Evolutionary conservation across 2,797 vertebrate species (phyloP), one percentile per base, ranked within the genome.

Genomic region (Crax fasciolata): DNA sequence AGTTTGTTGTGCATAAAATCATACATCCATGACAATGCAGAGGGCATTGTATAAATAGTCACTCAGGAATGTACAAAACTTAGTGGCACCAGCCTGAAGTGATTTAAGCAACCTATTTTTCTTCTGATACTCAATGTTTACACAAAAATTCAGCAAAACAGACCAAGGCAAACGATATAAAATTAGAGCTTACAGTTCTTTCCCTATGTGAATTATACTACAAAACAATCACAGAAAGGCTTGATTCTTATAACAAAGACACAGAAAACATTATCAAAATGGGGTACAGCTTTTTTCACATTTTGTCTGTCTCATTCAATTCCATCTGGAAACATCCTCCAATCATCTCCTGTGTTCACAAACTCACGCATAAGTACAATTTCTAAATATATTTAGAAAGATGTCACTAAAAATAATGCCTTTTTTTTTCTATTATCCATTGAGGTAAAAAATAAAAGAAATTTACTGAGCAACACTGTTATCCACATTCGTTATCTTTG

Each of bases 121-220:
- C 44, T 77, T 86, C 73, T 55, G 28, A 84, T 70, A 20, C 15
- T 58, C 25, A 24, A 10, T 25, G 15, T 65, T 74, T 38, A 66
- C n/a, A 85, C 24, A 55, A 93, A 76, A 89, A 85, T 30, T 71
- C 6, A 74, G 73, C 32, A 74, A 51, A 94, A 70, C 9, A 89
- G 17, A 72, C 7, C 6, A 62, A 44, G 15, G 28, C n/a, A 76
- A 94, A 70, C 59, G 57, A 62, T 8, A 77, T 18, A 79, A 87
- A 93, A 71, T 25, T n/a, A 71, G 27, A 9, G 74, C 71, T 85
- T 15, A 39, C 13, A 44, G 30, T 7, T 67, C n/a, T 87, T 70
- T 89, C 25, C 41, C 57, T 16, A 1, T 2, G 15, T 80, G 72
- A 82, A 90, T 70, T 7, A 6, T 18, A 48, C 19, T 48, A 41